Evolutionary conservation across 2,113 vertebrate species (phyloP).

Genomic region (Pterocles burchelli): DNA sequence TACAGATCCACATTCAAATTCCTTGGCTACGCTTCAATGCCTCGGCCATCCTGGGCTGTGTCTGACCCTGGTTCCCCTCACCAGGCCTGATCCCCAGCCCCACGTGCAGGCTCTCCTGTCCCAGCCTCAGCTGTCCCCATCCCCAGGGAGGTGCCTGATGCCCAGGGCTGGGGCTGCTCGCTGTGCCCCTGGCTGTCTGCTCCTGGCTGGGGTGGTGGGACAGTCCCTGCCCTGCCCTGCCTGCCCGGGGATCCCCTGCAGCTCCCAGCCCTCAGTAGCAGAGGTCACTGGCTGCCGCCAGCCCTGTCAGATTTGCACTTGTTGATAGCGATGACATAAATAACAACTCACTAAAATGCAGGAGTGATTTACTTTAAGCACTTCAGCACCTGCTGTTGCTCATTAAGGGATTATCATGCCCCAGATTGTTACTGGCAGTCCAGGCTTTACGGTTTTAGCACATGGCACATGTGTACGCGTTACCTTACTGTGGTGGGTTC

Average conservation of each 20-base stretch:
- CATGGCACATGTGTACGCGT: neutral
- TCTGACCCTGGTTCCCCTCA: neutral
- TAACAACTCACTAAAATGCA: conserved; percentile 60
- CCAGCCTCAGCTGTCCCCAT: neutral
- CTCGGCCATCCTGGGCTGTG: neutral
- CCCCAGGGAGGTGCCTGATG: rapidly evolving
- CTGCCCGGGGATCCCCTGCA: neutral
- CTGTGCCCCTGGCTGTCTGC: neutral
- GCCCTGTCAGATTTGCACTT: conserved; percentile 13
- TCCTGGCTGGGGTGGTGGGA: neutral
- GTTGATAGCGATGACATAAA: conserved; percentile 45
- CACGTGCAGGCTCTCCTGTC: neutral
- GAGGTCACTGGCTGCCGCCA: neutral
- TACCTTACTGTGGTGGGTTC: neutral
- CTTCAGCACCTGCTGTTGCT: conserved; percentile 77
- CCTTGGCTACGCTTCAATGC: neutral
- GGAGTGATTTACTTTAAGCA: conserved; percentile 71
- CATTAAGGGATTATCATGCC: conserved; percentile 69
- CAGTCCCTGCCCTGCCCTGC: neutral
- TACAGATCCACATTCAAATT: neutral
- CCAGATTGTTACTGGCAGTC: conserved; percentile 58
- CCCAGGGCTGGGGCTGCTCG: rapidly evolving
- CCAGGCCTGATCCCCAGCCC: rapidly evolving
- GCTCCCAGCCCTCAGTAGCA: neutral
- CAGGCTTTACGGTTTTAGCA: conserved; percentile 16